Base-by-base conservation (phyloP, 2,113 vertebrate genomes). In the Entomyzon cyanotis region DNA sequence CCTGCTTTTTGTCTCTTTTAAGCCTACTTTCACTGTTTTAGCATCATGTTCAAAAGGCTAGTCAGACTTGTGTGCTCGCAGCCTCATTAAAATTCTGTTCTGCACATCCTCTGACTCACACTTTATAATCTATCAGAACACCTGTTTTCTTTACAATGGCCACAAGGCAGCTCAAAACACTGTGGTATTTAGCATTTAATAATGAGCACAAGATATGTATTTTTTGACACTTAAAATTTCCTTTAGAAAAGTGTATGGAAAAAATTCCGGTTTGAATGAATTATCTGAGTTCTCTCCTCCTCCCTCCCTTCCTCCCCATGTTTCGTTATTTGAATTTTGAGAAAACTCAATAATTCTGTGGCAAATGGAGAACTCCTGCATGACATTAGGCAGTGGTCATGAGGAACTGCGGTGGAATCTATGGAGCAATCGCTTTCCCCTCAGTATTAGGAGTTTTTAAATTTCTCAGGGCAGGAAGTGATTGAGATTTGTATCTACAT, bases 71-170 rank as follows among this genome's bases (percentile, higher is more conserved):
- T 98, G 95, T 95, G 94, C 95, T 96, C 46, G 71, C 97, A 97
- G 96, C 91, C 97, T 98, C 98, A 98, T 98, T 98, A 98, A 98
- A 97, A 98, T 98, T 98, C 98, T 97, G 96, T 97, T 97, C 98
- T 89, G 93, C 98, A 97, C 97, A 95, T 98, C 98, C 98, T 98
- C 98, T 98, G 98, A 98, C 98, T 98, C 97, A 97, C 98, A 97
- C 98, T 98, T 98, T 97, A 98, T 98, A 98, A 98, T 98, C 98
- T 98, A 98, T 98, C 97, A 97, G 98, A 98, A 98, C 98, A 98
- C 98, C 98, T 98, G 98, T 98, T 98, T 98, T 98, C 98, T 98
- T 98, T 98, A 98, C 98, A 98, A 98, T 98, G 97, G 98, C 98
- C 98, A 98, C 97, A 96, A 98, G 98, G 98, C 98, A 98, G 97